Base-by-base conservation (phyloP, 2,888 invertebrate genomes). In the Latheticus oryzae region DNA sequence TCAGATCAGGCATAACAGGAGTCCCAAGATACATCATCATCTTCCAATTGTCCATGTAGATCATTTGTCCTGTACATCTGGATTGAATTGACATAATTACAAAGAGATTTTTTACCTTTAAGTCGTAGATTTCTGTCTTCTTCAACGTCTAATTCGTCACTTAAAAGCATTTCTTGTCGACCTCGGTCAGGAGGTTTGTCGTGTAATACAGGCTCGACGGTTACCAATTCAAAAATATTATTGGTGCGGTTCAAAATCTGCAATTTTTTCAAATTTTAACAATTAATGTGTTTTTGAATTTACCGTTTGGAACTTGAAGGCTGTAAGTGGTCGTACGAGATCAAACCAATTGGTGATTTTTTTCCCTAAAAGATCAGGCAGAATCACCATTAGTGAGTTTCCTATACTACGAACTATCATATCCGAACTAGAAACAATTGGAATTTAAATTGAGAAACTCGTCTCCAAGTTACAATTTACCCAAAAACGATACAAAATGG, bases 401-500 rank as follows among this genome's bases (percentile, higher is more conserved):
- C 95, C 95, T 71, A 94, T 92, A 73, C 93, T 94, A 54, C 90
- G 84, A 7, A 94, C 91, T 48, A 91, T 81, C 93, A 95, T 93
- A 75, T 94, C 91, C 1, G 90, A 87, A 35, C 94, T 93, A 73
- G 55, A 74, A 40, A 24, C 11, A 13, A 32, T 4, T 11, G 30
- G 8, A 9, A 21, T n/a, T 17, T 23, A 15, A 21, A 12, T 37
- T 21, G 5, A 19, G n/a, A 37, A 24, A 4, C 7, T 19, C 4
- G 21, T n/a, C n/a, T n/a, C 2, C n/a, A 32, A n/a, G 32, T 32
- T 38, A 38, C 9, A 35, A 82, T 85, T 82, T 79, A 93, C 90
- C 94, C 93, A 78, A 97, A 97, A 28, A 97, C 95, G 65, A 98
- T 91, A 80, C 96, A 95, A 83, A 98, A 98, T 1, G 98, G 97